These are phyloP conservation scores for Noctua janthe DNA, from an alignment of 2,888 invertebrate species.

Conservation along the genomic window DNA sequence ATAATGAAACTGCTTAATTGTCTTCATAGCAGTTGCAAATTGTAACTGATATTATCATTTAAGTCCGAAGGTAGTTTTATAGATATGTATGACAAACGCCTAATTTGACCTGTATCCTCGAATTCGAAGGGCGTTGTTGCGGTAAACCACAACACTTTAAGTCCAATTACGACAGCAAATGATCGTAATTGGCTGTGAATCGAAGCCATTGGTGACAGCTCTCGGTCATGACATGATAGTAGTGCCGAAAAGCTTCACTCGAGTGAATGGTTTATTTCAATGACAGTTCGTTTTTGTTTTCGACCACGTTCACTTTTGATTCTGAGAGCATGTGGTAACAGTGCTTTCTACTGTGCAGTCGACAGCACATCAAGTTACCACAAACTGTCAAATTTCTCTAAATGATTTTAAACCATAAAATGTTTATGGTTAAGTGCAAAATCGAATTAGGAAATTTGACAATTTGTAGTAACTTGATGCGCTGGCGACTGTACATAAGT, in stretches of 20 bases:
- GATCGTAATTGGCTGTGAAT: constrained; percentile 51
- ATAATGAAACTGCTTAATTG: too few relatives aligned
- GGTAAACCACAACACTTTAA: constrained; percentile 49
- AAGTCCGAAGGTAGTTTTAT: background rate
- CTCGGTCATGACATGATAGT: constrained; percentile 8
- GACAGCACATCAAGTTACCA: too few relatives aligned
- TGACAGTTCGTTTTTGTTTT: background rate
- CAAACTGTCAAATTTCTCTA: too few relatives aligned
- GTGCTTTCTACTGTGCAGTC: background rate
- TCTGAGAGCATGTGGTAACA: background rate
- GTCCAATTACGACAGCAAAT: constrained; percentile 40
- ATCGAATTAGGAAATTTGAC: too few relatives aligned
- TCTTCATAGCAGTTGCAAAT: background rate
- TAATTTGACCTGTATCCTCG: constrained; percentile 5
- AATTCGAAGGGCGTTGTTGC: constrained; percentile 28
- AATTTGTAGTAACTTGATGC: too few relatives aligned
- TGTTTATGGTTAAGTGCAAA: too few relatives aligned
- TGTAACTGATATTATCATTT: background rate
- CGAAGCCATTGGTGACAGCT: constrained; percentile 29
- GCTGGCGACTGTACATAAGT: background rate
- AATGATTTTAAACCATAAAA: too few relatives aligned
- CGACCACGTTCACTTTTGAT: background rate
- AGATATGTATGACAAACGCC: background rate
- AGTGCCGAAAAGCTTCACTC: background rate
- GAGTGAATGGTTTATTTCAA: background rate